Percentiles rank a stretch among this genome's conserved stretches.
phyloP scores from a whole-genome alignment of 2,797 vertebrate genomes.

The Sphenodon punctatus region DNA sequence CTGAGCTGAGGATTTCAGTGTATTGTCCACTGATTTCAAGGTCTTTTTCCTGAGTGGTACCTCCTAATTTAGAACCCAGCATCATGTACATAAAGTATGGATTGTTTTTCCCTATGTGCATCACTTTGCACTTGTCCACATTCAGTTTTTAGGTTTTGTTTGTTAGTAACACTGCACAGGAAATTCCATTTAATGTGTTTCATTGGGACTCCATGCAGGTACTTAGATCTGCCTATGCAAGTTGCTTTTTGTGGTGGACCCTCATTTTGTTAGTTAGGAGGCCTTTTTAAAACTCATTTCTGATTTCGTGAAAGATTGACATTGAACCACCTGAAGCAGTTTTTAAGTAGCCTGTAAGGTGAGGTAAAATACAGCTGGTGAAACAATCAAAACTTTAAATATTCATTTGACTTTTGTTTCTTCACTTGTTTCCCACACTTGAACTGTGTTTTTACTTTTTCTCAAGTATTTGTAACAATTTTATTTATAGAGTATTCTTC shows the following conservation, averaged over 20 bases:
- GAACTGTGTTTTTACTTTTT: not conserved
- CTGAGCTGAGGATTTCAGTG: too few species aligned
- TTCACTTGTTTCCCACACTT: not conserved
- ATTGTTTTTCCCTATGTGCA: too few species aligned
- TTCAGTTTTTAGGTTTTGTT: too few species aligned
- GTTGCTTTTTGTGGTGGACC: not conserved
- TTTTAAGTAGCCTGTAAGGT: not conserved
- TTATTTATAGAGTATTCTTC: not conserved
- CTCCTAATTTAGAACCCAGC: too few species aligned
- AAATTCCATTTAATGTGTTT: not conserved
- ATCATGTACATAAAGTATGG: too few species aligned
- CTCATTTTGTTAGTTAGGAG: not conserved
- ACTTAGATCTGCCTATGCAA: not conserved
- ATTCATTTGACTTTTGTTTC: not conserved
- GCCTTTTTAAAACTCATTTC: not conserved
- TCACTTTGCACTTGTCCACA: too few species aligned
- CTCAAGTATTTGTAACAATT: not conserved
- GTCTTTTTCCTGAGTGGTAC: too few species aligned
- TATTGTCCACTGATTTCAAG: too few species aligned
- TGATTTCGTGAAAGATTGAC: not conserved
- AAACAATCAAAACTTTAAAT: slow-evolving; percentile 23
- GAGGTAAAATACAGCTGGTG: not conserved
- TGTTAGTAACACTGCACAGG: slow-evolving; percentile 1
- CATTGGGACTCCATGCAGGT: not conserved
- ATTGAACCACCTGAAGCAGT: slow-evolving; percentile 17